A percentile compares a stretch with the other conserved stretches of the same genome.
phyloP scores from a whole-genome alignment of 1,140 invertebrate genomes.

The Lordiphosa mommai region DNA sequence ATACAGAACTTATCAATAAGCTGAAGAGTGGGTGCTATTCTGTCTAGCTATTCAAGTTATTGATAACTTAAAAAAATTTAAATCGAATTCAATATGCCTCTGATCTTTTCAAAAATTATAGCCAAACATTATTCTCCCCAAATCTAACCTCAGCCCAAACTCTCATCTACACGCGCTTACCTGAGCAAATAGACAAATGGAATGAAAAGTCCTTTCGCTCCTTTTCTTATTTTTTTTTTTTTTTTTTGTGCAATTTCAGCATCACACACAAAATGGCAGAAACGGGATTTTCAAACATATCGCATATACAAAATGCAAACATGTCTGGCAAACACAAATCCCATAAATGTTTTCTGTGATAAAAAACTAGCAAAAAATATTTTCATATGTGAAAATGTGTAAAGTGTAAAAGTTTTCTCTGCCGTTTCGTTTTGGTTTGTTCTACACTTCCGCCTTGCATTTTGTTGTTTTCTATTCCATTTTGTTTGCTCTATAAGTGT shows the following conservation, averaged over 20 bases:
- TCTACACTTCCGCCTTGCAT: constrained; percentile 9
- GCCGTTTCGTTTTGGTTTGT: constrained; percentile 21
- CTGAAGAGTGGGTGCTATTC: no score
- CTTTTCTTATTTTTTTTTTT: background rate
- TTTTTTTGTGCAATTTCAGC: constrained; percentile 27
- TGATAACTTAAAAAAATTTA: no score
- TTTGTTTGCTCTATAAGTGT: constrained; percentile 45
- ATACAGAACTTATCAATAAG: no score
- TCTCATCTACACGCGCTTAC: no score
- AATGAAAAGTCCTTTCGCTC: background rate
- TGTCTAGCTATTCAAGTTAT: no score
- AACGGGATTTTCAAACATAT: constrained; percentile 75
- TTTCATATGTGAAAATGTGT: constrained; percentile 77
- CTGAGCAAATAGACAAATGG: constrained; percentile 5
- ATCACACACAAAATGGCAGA: constrained; percentile 46
- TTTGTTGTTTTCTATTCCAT: constrained; percentile 57
- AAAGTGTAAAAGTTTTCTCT: constrained; percentile 67
- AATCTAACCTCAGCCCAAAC: no score
- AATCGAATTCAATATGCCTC: no score
- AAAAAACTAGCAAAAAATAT: constrained; percentile 62
- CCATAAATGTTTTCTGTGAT: constrained; percentile 65
- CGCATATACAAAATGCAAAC: constrained; percentile 77
- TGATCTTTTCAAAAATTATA: no score
- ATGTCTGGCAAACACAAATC: constrained; percentile 77
- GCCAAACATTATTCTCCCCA: no score